A percentile compares a stretch with the other conserved stretches of the same genome.
Evolutionary conservation across 1,140 invertebrate species (phyloP).

Genomic region (Frieseomelitta varia): DNA sequence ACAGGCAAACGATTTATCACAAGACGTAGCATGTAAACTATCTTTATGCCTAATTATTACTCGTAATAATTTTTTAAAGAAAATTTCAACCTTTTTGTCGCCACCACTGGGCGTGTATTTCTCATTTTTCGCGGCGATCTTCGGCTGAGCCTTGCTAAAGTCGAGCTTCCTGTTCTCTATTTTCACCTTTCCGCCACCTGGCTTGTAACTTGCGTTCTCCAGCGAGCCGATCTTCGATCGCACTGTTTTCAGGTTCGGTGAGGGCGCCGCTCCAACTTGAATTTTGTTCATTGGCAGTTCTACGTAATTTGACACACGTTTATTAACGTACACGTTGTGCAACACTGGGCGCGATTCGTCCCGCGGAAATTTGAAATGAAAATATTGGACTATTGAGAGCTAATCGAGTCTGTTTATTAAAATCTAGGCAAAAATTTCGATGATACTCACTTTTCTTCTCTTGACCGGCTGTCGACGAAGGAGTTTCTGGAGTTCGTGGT

Average conservation of each 20-base stretch:
- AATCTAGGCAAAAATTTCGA: not conserved
- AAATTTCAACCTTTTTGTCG: constrained; percentile 91
- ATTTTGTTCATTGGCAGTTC: constrained; percentile 96
- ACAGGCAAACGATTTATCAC: not conserved
- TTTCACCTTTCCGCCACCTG: constrained; percentile 95
- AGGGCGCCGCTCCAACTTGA: constrained; percentile 94
- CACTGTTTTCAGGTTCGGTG: constrained; percentile 94
- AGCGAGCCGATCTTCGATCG: constrained; percentile 97
- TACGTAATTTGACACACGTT: constrained; percentile 66
- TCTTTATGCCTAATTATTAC: not conserved
- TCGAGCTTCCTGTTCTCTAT: constrained; percentile 94
- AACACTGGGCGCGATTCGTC: not conserved
- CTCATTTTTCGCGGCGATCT: constrained; percentile 96
- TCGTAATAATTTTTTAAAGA: not conserved
- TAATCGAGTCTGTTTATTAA: not conserved
- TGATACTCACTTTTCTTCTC: constrained; percentile 89
- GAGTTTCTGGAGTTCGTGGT: constrained; percentile 86
- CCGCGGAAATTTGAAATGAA: not conserved
- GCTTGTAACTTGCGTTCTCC: constrained; percentile 95
- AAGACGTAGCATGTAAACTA: not conserved
- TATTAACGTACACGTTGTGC: not conserved
- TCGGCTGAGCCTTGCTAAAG: constrained; percentile 90
- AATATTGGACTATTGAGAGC: not conserved
- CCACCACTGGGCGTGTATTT: constrained; percentile 93
- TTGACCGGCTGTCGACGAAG: constrained; percentile 81